A percentile compares a stretch with the other conserved stretches of the same genome.
These are phyloP conservation scores for Acrocyrtus sp. DNA, from an alignment of 2,888 invertebrate species.

Conservation along the genomic window DNA sequence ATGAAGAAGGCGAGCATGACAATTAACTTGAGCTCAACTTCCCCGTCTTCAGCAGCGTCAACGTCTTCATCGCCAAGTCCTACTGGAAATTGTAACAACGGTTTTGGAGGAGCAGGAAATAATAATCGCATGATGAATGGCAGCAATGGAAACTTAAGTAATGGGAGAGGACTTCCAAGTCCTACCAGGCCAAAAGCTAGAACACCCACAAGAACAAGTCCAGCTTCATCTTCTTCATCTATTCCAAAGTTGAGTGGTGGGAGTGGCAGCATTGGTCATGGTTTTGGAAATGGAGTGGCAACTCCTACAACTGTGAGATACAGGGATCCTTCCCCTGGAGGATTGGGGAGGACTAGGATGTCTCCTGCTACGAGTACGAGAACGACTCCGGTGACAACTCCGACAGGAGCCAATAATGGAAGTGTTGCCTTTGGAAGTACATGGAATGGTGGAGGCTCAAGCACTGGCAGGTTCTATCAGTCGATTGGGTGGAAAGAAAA, in stretches of 20 bases:
- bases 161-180: constrained; percentile 1
- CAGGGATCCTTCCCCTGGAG: constrained; percentile 23
- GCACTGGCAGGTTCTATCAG: constrained; percentile 44
- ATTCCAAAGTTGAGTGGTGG: constrained; percentile 33
- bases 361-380: constrained; percentile 5
- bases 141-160: background rate
- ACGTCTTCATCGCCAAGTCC: constrained; percentile 11
- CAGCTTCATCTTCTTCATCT: constrained; percentile 27
- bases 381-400: constrained; percentile 24
- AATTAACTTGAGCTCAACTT: constrained; percentile 47
- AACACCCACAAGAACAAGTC: constrained; percentile 24
- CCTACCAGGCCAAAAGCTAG: constrained; percentile 27
- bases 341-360: background rate
- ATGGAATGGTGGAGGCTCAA: background rate
- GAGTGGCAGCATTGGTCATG: background rate
- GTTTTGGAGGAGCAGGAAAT: background rate
- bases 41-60: background rate
- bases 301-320: constrained; percentile 9
- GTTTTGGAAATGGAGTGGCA: background rate
- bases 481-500: constrained; percentile 73
- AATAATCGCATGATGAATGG: background rate
- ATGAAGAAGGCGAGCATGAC: constrained; percentile 60
- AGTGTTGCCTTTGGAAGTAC: constrained; percentile 33
- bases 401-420: constrained; percentile 19
- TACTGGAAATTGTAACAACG: constrained; percentile 6